Percentiles rank a stretch among this genome's conserved stretches.
These are phyloP conservation scores for Probaryconus sp. DNA, from an alignment of 1,140 invertebrate species.

Conservation along the genomic window DNA sequence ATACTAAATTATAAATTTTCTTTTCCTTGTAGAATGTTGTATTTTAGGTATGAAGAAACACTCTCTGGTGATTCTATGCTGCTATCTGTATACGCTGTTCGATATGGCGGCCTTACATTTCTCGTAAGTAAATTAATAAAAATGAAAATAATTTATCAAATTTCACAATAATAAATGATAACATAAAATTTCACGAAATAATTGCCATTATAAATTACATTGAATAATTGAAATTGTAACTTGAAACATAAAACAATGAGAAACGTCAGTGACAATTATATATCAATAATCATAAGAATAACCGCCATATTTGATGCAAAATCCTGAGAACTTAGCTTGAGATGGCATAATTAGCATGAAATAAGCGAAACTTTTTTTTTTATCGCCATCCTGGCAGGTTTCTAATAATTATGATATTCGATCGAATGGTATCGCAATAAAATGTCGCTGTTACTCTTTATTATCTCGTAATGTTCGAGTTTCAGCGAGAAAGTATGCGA, in stretches of 20 bases:
- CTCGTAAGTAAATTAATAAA: constrained; percentile 71
- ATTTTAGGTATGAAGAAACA: constrained; percentile 75
- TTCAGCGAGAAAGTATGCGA: constrained; percentile 76
- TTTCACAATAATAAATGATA: too few relatives aligned
- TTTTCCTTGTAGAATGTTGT: too few relatives aligned
- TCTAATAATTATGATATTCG: constrained; percentile 31
- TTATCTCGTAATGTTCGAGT: constrained; percentile 69
- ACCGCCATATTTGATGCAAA: too few relatives aligned
- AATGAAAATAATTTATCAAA: constrained; percentile 5
- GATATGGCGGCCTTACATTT: constrained; percentile 75
- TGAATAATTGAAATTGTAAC: too few relatives aligned
- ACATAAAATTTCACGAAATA: too few relatives aligned
- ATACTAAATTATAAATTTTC: too few relatives aligned
- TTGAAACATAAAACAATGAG: too few relatives aligned
- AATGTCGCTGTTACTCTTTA: constrained; percentile 49
- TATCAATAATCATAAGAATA: too few relatives aligned
- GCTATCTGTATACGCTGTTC: constrained; percentile 75
- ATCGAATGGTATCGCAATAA: constrained; percentile 50
- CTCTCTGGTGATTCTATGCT: constrained; percentile 76
- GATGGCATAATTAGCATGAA: constrained; percentile 26
- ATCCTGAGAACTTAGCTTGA: too few relatives aligned
- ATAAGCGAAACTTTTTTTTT: constrained; percentile 11
- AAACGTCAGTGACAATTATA: too few relatives aligned
- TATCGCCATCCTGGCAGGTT: constrained; percentile 5
- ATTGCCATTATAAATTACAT: too few relatives aligned